A percentile compares a stretch with the other conserved stretches of the same genome.
Conservation (phyloP, 2,113 vertebrate species). For the Oriolus oriolus region DNA sequence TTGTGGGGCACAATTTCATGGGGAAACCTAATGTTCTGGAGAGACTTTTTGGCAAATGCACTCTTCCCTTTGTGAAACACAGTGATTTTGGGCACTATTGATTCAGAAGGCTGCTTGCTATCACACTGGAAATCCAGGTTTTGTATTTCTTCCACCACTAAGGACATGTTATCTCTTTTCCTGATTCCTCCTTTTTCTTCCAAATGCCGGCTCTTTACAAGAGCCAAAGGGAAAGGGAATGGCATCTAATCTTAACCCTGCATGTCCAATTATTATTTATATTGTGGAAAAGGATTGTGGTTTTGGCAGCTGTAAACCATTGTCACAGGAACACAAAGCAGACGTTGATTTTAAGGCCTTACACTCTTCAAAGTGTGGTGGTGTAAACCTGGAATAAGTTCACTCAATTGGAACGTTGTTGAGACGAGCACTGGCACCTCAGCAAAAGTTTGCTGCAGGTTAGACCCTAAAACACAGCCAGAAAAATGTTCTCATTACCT, state of each 20-base stretch:
- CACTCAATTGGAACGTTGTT: background rate
- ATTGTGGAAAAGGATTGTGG: background rate
- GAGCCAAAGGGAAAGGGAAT: background rate
- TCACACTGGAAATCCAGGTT: background rate
- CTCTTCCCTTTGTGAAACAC: rapidly evolving
- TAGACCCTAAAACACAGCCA: background rate
- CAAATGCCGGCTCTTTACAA: background rate
- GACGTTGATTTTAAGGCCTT: background rate
- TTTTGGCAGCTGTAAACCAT: background rate
- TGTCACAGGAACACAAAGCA: background rate
- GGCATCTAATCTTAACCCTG: background rate
- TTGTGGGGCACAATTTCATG: background rate
- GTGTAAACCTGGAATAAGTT: background rate
- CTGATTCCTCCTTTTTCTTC: background rate
- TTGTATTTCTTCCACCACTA: background rate
- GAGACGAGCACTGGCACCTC: background rate
- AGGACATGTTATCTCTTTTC: background rate
- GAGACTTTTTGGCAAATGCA: background rate
- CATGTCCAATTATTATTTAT: background rate
- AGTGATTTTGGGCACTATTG: background rate
- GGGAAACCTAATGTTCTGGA: background rate
- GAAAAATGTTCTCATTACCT: background rate
- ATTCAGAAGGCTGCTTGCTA: background rate
- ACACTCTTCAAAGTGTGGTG: background rate
- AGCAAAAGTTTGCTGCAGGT: background rate